Evolutionary conservation across 2,113 vertebrate species (phyloP).

Genomic region (Lutjanus erythropterus): DNA sequence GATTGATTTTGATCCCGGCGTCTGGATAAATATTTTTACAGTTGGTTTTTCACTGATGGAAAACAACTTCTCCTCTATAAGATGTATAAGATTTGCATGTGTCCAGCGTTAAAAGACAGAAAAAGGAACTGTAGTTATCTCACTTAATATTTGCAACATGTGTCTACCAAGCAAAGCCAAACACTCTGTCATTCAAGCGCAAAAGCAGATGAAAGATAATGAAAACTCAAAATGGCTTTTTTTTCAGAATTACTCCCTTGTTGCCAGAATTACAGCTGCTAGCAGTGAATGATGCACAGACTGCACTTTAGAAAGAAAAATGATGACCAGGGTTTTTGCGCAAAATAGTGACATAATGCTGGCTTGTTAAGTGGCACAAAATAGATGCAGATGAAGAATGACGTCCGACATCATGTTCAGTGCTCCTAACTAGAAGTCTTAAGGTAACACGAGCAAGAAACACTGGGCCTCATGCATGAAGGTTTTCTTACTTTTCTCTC

Average conservation of each 20-base stretch:
- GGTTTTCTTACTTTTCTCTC: too few relatives aligned
- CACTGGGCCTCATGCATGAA: too few relatives aligned
- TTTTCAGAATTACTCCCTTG: background rate
- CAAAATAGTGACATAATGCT: conserved; percentile 10
- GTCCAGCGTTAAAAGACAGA: background rate
- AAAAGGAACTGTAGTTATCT: background rate
- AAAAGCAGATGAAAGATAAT: conserved; percentile 46
- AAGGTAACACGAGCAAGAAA: background rate
- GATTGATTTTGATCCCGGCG: background rate
- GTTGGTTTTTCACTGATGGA: background rate
- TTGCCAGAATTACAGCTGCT: background rate
- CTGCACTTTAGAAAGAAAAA: background rate
- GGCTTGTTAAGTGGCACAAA: background rate
- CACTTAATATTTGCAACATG: conserved; percentile 34
- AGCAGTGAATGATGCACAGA: background rate
- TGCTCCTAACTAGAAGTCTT: conserved; percentile 3
- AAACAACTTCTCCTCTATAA: background rate
- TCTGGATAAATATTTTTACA: background rate
- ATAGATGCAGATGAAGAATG: background rate
- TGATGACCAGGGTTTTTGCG: background rate
- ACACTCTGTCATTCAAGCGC: background rate
- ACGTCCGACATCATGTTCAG: background rate
- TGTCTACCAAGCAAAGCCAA: conserved; percentile 28
- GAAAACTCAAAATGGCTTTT: conserved; percentile 7
- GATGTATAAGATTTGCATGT: background rate